Percentiles rank a stretch among this genome's conserved stretches.
phyloP scores from a whole-genome alignment of 2,113 vertebrate species.

The Colistium nudipinnis region DNA sequence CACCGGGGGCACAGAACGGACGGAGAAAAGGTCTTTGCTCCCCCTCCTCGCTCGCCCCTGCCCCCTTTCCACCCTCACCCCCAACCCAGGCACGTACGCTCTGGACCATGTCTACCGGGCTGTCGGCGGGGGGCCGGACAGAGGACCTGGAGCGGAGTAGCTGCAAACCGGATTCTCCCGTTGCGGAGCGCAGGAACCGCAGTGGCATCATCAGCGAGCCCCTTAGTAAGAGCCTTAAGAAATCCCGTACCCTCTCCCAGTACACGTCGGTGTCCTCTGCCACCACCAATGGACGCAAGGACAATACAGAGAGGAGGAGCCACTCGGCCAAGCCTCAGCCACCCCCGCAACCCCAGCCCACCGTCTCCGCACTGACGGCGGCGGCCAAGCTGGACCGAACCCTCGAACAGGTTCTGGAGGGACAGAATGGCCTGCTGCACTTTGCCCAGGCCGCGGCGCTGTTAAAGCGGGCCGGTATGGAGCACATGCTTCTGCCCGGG shows the following conservation, averaged over 20 bases:
- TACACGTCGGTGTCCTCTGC: slow-evolving; percentile 90
- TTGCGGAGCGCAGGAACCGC: slow-evolving; percentile 92
- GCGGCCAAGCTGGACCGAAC: slow-evolving; percentile 93
- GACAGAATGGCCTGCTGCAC: slow-evolving; percentile 95
- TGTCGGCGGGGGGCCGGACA: slow-evolving; percentile 88
- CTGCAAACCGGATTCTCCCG: slow-evolving; percentile 82
- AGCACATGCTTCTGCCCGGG: slow-evolving; percentile 93
- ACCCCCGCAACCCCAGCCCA: slow-evolving; percentile 85
- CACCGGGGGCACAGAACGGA: slow-evolving; percentile 69
- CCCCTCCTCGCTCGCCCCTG: slow-evolving; percentile 63
- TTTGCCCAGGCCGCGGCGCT: slow-evolving; percentile 96
- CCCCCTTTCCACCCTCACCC: slow-evolving; percentile 76
- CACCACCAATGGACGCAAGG: slow-evolving; percentile 86
- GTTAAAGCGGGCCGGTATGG: slow-evolving; percentile 96
- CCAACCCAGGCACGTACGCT: slow-evolving; percentile 69
- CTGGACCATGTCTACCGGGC: slow-evolving; percentile 93
- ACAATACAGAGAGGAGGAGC: slow-evolving; percentile 85
- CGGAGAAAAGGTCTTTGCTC: slow-evolving; percentile 61
- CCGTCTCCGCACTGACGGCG: slow-evolving; percentile 74
- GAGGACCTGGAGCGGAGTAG: slow-evolving; percentile 86
- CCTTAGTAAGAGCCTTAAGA: slow-evolving; percentile 97
- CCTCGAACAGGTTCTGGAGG: slow-evolving; percentile 92
- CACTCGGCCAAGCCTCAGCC: slow-evolving; percentile 90
- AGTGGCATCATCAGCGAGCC: slow-evolving; percentile 98
- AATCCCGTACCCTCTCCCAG: slow-evolving; percentile 94